Conservation (phyloP, 1,140 invertebrate genomes). For the Monochamus saltuarius region DNA sequence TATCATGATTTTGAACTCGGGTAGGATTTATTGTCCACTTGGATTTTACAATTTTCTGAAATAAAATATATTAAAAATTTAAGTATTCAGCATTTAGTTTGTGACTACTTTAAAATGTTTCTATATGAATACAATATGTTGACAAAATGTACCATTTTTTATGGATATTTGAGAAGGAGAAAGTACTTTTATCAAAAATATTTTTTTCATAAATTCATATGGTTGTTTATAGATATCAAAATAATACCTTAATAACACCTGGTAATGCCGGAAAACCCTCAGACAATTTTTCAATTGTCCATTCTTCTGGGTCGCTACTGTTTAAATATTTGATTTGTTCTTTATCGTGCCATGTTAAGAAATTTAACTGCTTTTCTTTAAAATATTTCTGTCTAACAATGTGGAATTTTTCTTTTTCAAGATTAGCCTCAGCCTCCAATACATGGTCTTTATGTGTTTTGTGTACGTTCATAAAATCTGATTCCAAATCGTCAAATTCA, state of each 20-base stretch:
- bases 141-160: too few species aligned
- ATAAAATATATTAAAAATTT: too few species aligned
- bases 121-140: too few species aligned
- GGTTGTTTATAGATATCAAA: neutral
- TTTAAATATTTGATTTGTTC: conserved; percentile 76
- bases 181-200: too few species aligned
- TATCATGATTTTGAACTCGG: conserved; percentile 64
- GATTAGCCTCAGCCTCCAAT: conserved; percentile 46
- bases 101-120: too few species aligned
- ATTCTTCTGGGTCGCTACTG: conserved; percentile 66
- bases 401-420: conserved; percentile 56
- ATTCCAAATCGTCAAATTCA: conserved; percentile 52
- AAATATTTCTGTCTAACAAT: conserved; percentile 77
- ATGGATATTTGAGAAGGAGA: too few species aligned
- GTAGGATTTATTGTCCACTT: conserved; percentile 62
- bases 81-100: too few species aligned
- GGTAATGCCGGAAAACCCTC: conserved; percentile 78
- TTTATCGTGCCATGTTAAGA: conserved; percentile 83
- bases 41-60: conserved; percentile 63
- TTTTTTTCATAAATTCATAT: too few species aligned
- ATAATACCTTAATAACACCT: conserved; percentile 58
- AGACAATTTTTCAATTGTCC: conserved; percentile 70
- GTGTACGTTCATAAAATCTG: conserved; percentile 54
- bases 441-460: conserved; percentile 50
- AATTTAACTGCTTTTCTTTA: conserved; percentile 65